These are phyloP conservation scores for Turdus rufiventris DNA, from an alignment of 2,113 vertebrate genomes.

Conservation along the genomic window DNA sequence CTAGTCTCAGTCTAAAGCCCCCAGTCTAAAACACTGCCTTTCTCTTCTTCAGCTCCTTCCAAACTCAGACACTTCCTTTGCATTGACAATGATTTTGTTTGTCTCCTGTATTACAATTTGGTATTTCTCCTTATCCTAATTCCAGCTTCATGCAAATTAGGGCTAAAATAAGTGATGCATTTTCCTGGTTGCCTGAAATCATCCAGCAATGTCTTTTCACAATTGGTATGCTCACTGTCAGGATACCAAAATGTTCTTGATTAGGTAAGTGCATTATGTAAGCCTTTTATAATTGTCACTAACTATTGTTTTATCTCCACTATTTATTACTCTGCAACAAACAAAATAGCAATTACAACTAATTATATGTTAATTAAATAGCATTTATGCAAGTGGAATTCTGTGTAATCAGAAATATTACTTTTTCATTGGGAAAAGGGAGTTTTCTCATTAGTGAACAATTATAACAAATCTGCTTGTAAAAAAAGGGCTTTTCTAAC, in stretches of 20 bases:
- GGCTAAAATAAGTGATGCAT: background rate
- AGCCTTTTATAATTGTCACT: conserved; percentile 10
- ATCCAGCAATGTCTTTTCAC: background rate
- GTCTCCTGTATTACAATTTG: background rate
- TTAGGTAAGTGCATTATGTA: background rate
- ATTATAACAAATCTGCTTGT: background rate
- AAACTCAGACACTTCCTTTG: background rate
- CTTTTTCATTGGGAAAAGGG: background rate
- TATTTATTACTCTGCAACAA: conserved; percentile 22
- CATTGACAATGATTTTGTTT: background rate
- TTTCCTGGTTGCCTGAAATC: background rate
- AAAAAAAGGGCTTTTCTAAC: background rate
- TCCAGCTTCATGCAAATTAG: background rate
- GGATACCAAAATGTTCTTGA: background rate
- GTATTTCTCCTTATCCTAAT: background rate
- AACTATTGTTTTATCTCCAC: background rate
- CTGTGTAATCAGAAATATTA: background rate
- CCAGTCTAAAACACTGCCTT: background rate
- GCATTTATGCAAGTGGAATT: background rate
- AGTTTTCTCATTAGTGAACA: background rate
- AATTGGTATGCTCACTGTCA: background rate
- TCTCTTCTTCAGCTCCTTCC: background rate
- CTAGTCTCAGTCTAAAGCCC: background rate
- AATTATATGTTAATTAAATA: conserved; percentile 14
- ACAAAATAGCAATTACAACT: conserved; percentile 4